phyloP scores from a whole-genome alignment of 2,797 vertebrate species.

The Nyctibius grandis region DNA sequence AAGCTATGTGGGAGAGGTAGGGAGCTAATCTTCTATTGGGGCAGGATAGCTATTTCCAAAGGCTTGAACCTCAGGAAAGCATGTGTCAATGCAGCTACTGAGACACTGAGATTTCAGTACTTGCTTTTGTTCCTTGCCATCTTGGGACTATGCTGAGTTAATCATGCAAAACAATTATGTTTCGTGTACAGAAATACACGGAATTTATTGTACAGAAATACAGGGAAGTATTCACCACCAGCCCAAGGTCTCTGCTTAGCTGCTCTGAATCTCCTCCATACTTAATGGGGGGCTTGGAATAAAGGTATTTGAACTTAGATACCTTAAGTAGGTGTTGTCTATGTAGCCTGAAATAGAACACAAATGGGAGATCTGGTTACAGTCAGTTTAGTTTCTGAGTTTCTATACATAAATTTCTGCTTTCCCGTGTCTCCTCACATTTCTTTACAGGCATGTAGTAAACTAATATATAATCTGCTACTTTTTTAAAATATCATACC shows the following conservation, averaged over 20 bases:
- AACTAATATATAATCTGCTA: not conserved
- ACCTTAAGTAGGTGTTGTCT: not conserved
- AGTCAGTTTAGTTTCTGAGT: not conserved
- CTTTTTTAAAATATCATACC: not conserved
- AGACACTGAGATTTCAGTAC: not conserved
- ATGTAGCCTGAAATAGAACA: not conserved
- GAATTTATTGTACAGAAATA: not conserved
- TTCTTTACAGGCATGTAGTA: not conserved
- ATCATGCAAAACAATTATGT: not conserved
- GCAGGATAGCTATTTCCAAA: not conserved
- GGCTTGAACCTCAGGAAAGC: not conserved
- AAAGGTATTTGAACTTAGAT: not conserved
- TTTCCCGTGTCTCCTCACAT: not conserved
- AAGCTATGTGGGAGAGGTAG: not conserved
- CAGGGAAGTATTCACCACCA: not conserved
- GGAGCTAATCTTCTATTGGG: not conserved
- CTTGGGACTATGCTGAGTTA: not conserved
- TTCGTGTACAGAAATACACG: not conserved
- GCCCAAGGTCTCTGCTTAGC: not conserved
- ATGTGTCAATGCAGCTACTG: not conserved
- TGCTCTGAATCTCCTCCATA: not conserved
- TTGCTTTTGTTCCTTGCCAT: not conserved
- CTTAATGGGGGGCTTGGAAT: not conserved
- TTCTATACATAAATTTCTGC: not conserved
- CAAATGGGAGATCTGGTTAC: not conserved